Evolutionary conservation across 1,140 invertebrate species (phyloP).

Genomic region (Drusus annulatus): DNA sequence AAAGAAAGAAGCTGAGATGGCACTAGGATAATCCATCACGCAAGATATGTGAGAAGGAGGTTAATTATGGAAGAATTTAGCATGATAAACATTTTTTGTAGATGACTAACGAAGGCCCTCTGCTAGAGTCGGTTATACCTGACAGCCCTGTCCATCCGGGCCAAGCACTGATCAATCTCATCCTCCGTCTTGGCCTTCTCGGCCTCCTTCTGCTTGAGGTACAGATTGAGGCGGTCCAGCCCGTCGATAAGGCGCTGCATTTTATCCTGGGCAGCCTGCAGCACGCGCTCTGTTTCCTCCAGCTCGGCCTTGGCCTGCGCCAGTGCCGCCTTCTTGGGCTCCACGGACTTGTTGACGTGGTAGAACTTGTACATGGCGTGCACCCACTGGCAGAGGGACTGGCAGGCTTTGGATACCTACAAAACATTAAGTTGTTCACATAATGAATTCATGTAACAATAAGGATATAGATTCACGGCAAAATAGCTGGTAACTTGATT

Average conservation of each 20-base stretch:
- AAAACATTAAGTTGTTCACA: background rate
- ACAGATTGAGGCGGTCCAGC: conserved; percentile 76
- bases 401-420: conserved; percentile 84
- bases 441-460: no score
- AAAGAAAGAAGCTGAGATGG: no score
- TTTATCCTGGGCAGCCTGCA: conserved; percentile 75
- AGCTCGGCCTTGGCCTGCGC: conserved; percentile 75
- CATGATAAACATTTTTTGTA: no score
- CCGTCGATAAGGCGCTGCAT: conserved; percentile 75
- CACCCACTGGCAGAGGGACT: conserved; percentile 91
- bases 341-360: conserved; percentile 87
- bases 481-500: no score
- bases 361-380: conserved; percentile 95
- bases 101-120: no score
- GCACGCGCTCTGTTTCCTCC: conserved; percentile 73
- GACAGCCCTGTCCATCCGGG: conserved; percentile 83
- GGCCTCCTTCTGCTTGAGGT: conserved; percentile 76
- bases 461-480: no score
- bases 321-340: conserved; percentile 86
- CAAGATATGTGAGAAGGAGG: no score
- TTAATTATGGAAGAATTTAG: no score
- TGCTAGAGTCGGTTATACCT: conserved; percentile 71
- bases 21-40: no score
- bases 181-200: conserved; percentile 80
- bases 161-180: conserved; percentile 83